Evolutionary conservation across 2,797 vertebrate species (phyloP).

Genomic region (Buceros bicornis): DNA sequence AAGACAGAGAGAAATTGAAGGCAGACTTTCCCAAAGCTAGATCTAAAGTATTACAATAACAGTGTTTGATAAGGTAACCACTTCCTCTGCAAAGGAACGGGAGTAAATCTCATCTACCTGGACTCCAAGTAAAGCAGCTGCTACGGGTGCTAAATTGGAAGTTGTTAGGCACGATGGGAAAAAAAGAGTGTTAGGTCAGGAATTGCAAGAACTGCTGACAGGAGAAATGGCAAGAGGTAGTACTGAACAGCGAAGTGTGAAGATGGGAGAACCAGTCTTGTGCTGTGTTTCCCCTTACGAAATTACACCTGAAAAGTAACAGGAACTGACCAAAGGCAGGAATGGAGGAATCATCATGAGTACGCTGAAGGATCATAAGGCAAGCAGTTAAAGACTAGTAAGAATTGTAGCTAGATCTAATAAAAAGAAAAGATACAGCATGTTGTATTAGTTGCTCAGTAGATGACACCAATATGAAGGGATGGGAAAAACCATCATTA

Average conservation of each 20-base stretch:
- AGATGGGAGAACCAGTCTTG: not conserved
- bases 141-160: not conserved
- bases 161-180: not conserved
- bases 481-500: rapidly evolving
- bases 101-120: not conserved
- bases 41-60: not conserved
- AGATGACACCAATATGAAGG: not conserved
- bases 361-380: not conserved
- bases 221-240: not conserved
- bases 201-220: not conserved
- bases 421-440: not conserved
- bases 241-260: not conserved
- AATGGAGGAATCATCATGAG: not conserved
- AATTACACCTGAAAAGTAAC: not conserved
- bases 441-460: not conserved
- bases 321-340: not conserved
- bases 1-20: not conserved
- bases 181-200: not conserved
- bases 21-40: not conserved
- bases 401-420: not conserved
- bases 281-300: not conserved
- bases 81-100: not conserved
- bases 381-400: not conserved
- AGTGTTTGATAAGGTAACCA: not conserved
- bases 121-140: not conserved